These are phyloP conservation scores for Sceliomorpha sp. DNA, from an alignment of 2,888 invertebrate species.

Conservation along the genomic window DNA sequence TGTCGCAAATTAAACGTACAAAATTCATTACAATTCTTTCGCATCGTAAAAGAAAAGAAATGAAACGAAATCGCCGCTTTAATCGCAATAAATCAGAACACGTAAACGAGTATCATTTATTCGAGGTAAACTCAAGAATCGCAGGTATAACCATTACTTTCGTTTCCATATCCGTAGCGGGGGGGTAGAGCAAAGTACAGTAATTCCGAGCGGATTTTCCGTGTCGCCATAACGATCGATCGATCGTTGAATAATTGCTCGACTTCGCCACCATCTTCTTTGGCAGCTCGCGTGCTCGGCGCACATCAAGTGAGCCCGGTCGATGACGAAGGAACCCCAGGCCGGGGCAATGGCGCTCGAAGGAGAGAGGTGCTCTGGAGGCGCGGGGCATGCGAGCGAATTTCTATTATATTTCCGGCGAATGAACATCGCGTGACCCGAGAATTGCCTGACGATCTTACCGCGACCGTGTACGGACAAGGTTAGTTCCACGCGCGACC, in stretches of 20 bases:
- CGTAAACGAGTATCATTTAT: too few species aligned
- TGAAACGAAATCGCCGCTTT: too few species aligned
- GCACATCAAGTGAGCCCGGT: constrained; percentile 51
- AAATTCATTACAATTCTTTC: too few species aligned
- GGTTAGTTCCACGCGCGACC: constrained; percentile 54
- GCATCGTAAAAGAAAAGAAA: too few species aligned
- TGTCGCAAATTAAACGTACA: too few species aligned
- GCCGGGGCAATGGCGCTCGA: constrained; percentile 36
- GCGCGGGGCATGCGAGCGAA: constrained; percentile 50
- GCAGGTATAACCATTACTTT: too few species aligned
- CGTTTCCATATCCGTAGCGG: background rate
- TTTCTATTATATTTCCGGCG: constrained; percentile 74
- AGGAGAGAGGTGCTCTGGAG: constrained; percentile 38
- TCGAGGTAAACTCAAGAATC: too few species aligned
- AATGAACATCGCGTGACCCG: constrained; percentile 71
- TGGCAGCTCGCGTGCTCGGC: constrained; percentile 58
- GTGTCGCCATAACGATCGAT: constrained; percentile 32
- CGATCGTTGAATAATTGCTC: constrained; percentile 39
- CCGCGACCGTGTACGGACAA: constrained; percentile 50
- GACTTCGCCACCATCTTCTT: constrained; percentile 37
- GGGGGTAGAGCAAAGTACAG: background rate
- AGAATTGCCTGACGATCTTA: constrained; percentile 54
- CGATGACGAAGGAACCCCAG: constrained; percentile 52
- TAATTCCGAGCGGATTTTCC: constrained; percentile 12
- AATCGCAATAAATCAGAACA: too few species aligned